Conservation (phyloP, 2,113 vertebrate species). For the Ciconia maguari region DNA sequence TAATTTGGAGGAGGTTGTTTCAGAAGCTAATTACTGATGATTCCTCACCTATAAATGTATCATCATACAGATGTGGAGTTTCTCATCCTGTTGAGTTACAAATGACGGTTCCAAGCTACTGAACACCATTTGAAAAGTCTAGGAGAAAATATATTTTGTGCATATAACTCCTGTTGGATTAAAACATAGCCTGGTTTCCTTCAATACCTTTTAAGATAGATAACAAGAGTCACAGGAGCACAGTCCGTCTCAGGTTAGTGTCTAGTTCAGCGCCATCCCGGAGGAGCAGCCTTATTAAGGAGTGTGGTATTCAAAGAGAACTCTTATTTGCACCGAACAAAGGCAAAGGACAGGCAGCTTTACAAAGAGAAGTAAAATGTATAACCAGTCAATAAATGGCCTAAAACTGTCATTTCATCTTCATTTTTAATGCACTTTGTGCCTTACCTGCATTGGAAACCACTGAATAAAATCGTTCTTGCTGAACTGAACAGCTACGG, state of each 20-base stretch:
- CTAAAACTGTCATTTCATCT: not conserved
- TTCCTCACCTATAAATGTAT: not conserved
- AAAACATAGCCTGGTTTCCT: not conserved
- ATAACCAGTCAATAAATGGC: not conserved
- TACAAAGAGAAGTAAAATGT: not conserved
- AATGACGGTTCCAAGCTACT: not conserved
- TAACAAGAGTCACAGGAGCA: not conserved
- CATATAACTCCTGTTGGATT: not conserved
- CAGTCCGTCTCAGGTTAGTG: not conserved
- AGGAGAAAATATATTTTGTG: not conserved
- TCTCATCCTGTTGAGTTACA: not conserved
- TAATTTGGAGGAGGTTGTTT: conserved; percentile 40
- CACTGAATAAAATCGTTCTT: not conserved
- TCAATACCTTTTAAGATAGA: not conserved
- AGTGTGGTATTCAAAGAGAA: not conserved
- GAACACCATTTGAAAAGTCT: not conserved
- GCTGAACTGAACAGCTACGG: not conserved
- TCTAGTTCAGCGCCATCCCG: not conserved
- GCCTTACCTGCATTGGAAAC: not conserved
- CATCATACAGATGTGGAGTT: not conserved
- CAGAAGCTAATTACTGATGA: not conserved
- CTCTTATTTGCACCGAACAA: not conserved
- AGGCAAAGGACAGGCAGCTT: not conserved
- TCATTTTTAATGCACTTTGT: not conserved
- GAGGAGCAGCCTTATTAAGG: not conserved